Evolutionary conservation across 1,140 invertebrate genomes (phyloP), one percentile per base, ranked within the genome.

Genomic region (Meloidogyne exigua): DNA sequence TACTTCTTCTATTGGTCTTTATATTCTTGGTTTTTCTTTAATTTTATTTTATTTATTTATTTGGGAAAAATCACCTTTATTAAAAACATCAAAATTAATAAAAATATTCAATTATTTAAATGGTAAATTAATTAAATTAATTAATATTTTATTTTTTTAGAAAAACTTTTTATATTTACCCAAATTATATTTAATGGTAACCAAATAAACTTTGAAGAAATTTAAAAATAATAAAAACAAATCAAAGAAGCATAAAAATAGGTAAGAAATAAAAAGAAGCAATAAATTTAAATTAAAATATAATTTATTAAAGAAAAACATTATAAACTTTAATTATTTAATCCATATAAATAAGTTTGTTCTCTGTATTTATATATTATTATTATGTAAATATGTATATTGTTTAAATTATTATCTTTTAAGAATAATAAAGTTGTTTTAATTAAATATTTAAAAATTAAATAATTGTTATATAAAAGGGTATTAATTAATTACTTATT

Each of bases 141-240:
- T 13, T 73, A n/a, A 74, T 32, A 76, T 15, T 26, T 44, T 28
- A 64, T 25, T 63, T 44, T 67, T 77, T 76, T 44, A 78, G 76
- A 78, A 68, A 23, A 39, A 13, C 21, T 78, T 18, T 74, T 39
- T 64, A n/a, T 68, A 18, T 57, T 78, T 26, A 23, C 62, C 12
- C 76, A 78, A 78, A 77, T 78, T 63, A 68, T 77, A 10, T 79
- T 78, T 28, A 76, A 78, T 65, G 76, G 76, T 1, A 18, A n/a
- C 7, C 49, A 57, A 57, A n/a, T 57, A 57, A 57, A 57, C 21
- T 57, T 57, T n/a, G 49, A 57, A n/a, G 49, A 57, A 57, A 32
- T 7, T 3, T 3, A 32, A 32, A 32, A 32, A 3, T 32, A 32
- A 32, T 32, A 32, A n/a, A 57, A 57, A 49, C 3, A 49, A 49